These are phyloP conservation scores for Athene noctua DNA, from an alignment of 2,113 vertebrate species.

Conservation along the genomic window DNA sequence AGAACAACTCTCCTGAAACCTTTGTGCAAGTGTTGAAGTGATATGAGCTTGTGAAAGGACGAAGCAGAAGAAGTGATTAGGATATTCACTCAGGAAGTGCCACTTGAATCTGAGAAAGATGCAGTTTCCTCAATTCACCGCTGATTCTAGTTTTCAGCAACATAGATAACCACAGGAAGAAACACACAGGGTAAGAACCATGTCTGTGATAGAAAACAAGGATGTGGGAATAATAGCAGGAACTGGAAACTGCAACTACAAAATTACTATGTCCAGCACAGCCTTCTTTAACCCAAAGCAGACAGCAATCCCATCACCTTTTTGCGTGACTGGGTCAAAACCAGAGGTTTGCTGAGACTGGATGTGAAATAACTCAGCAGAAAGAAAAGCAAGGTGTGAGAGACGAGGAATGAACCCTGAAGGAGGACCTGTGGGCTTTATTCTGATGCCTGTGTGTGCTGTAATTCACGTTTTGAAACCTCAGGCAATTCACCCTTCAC, in stretches of 20 bases:
- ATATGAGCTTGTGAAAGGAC: not conserved
- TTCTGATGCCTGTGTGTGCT: not conserved
- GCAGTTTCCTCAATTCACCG: not conserved
- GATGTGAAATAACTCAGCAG: not conserved
- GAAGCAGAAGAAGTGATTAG: not conserved
- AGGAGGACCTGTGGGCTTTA: not conserved
- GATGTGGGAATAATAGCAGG: accelerated
- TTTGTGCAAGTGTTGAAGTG: not conserved
- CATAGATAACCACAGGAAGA: not conserved
- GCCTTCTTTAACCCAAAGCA: not conserved
- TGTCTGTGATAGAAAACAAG: not conserved
- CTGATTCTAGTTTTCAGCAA: not conserved
- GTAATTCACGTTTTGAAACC: not conserved
- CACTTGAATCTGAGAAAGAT: not conserved
- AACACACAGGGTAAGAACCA: not conserved
- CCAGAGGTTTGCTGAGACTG: not conserved
- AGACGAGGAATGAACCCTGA: not conserved
- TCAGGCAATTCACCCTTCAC: not conserved
- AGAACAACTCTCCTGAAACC: not conserved
- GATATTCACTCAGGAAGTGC: not conserved
- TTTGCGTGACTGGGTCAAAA: not conserved
- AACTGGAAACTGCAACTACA: not conserved
- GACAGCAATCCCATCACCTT: not conserved
- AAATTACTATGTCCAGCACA: not conserved
- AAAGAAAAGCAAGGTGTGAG: not conserved